Percentiles rank a stretch among this genome's conserved stretches.
phyloP scores from a whole-genome alignment of 1,140 invertebrate genomes.

The Euura saliciscinereae region DNA sequence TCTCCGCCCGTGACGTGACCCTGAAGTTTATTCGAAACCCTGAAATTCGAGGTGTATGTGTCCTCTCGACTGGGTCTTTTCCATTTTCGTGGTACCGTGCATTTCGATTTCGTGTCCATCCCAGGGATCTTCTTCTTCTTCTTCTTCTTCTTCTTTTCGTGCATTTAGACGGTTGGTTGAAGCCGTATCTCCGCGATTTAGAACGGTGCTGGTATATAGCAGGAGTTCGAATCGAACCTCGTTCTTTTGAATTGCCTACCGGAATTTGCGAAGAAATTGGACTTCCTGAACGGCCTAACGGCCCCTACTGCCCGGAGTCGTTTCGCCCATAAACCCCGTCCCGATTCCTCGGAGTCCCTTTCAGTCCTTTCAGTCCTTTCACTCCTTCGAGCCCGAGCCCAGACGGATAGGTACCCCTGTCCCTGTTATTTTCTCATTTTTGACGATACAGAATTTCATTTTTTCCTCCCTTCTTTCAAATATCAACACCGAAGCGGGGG shows the following conservation, averaged over 20 bases:
- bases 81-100: too few relatives aligned
- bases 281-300: slow-evolving; percentile 12
- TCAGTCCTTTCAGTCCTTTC: not conserved
- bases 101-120: too few relatives aligned
- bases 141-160: not conserved
- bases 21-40: too few relatives aligned
- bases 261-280: slow-evolving; percentile 42
- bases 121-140: slow-evolving; percentile 13
- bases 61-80: too few relatives aligned
- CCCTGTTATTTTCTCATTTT: not conserved
- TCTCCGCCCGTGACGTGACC: too few relatives aligned
- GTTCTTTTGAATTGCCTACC: slow-evolving; percentile 40
- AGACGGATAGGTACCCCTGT: not conserved
- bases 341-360: not conserved
- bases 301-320: not conserved
- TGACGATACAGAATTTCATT: not conserved
- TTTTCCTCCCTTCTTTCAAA: not conserved
- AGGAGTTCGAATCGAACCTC: slow-evolving; percentile 39
- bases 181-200: slow-evolving; percentile 1
- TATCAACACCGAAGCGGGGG: not conserved
- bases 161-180: slow-evolving; percentile 25
- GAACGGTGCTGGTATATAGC: not conserved
- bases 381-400: not conserved
- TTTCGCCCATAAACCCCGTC: not conserved
- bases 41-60: too few relatives aligned